Evolutionary conservation across 1,140 invertebrate genomes (phyloP), one percentile per base, ranked within the genome.

Genomic region (Tenebrio molitor): DNA sequence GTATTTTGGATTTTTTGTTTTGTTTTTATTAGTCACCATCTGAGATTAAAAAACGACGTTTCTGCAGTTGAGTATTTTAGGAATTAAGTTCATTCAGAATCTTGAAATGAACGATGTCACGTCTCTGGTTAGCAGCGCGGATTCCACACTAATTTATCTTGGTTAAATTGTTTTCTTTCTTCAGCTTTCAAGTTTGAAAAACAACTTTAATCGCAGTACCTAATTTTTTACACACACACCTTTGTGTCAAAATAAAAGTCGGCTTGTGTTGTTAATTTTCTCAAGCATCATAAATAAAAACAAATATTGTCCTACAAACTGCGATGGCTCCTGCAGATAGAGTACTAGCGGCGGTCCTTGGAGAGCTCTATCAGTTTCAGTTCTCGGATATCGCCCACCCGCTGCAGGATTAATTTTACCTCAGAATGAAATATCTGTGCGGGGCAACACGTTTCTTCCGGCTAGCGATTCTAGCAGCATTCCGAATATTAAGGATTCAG

Each of bases 401-500:
- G 50, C 50, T 58, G 50, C 50, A 58, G 50, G 50, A 58, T 58
- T 58, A 58, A 58, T 58, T 58, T 58, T 58, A 58, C 50, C 50
- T 58, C 50, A 58, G 50, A 58, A 58, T 58, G 50, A 58, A 58
- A 58, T 58, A 58, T 58, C 50, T 58, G 50, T 58, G 50, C 23
- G 23, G 50, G 50, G 50, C 50, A 58, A 58, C 50, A 58, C 50
- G 50, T 58, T 58, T 58, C 50, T 58, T 58, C 50, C 50, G 50
- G 50, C 50, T 58, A 58, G 50, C 50, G 50, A 58, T 58, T 58
- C 23, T 29, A 58, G 21, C 50, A 58, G 23, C 36, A 66, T 66
- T 66, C 64, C 36, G 42, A 44, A 66, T 42, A 66, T 66, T 66
- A 66, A 66, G 34, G 21, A 66, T 66, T 66, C 42, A 66, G 64